These are phyloP conservation scores for Morpho deidamia DNA, from an alignment of 2,888 invertebrate genomes.

Conservation along the genomic window DNA sequence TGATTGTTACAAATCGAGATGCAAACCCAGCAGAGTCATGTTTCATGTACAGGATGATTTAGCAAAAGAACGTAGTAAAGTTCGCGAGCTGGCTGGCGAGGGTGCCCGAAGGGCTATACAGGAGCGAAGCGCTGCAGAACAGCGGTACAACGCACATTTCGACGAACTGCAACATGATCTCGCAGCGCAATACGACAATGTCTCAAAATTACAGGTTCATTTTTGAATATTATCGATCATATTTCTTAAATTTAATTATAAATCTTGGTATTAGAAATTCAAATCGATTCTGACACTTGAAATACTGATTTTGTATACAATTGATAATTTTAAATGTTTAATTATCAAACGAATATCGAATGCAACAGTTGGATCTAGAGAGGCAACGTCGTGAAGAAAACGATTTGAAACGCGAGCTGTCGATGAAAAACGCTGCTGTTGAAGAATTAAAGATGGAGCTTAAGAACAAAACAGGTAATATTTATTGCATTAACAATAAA, in stretches of 20 bases:
- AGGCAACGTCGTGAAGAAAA: constrained; percentile 87
- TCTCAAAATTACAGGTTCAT: constrained; percentile 82
- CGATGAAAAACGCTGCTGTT: constrained; percentile 85
- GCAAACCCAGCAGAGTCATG: too few relatives aligned
- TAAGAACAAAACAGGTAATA: constrained; percentile 83
- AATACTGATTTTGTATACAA: too few relatives aligned
- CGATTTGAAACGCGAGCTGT: constrained; percentile 86
- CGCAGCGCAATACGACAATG: constrained; percentile 88
- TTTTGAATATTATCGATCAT: too few relatives aligned
- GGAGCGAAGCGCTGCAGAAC: constrained; percentile 84
- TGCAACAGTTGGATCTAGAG: constrained; percentile 82
- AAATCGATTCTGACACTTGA: too few relatives aligned
- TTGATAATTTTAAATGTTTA: too few relatives aligned
- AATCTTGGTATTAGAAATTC: too few relatives aligned
- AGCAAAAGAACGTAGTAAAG: constrained; percentile 85
- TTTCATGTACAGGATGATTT: constrained; percentile 81
- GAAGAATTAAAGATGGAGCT: constrained; percentile 90
- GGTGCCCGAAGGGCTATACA: constrained; percentile 84
- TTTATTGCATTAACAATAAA: too few relatives aligned
- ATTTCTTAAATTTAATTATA: too few relatives aligned
- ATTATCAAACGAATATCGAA: too few relatives aligned
- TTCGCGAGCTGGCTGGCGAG: constrained; percentile 86
- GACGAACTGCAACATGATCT: constrained; percentile 89
- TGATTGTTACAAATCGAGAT: too few relatives aligned
- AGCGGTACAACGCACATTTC: constrained; percentile 85